A percentile compares a stretch with the other conserved stretches of the same genome.
Evolutionary conservation across 2,888 invertebrate genomes (phyloP).

Genomic region (Ommatoiulus sabulosus): DNA sequence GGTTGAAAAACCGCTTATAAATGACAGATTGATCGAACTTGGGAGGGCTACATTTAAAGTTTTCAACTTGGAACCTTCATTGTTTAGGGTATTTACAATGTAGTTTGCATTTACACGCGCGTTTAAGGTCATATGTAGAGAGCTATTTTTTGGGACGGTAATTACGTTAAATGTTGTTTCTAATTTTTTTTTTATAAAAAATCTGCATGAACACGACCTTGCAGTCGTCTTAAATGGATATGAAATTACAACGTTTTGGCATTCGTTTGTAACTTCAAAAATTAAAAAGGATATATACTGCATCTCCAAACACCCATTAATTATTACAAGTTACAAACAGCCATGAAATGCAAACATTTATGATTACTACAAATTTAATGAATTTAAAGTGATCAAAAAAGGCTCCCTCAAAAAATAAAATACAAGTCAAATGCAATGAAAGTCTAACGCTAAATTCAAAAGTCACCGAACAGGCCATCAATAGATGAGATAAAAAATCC

Average conservation of each 20-base stretch:
- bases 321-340: background rate
- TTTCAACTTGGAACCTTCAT: background rate
- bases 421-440: too few relatives aligned
- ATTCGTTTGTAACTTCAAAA: background rate
- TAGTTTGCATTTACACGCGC: background rate
- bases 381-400: too few relatives aligned
- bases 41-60: background rate
- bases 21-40: background rate
- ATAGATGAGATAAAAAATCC: too few relatives aligned
- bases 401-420: too few relatives aligned
- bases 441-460: too few relatives aligned
- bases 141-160: background rate
- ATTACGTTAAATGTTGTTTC: background rate
- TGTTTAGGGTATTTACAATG: conserved; percentile 7
- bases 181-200: background rate
- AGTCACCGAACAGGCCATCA: too few relatives aligned
- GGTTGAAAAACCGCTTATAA: background rate
- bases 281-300: too few relatives aligned
- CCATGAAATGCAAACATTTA: too few relatives aligned
- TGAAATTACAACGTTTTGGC: background rate
- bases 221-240: background rate
- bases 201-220: background rate
- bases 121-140: background rate
- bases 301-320: background rate
- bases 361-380: too few relatives aligned